Percentiles rank a stretch among this genome's conserved stretches.
Evolutionary conservation across 1,140 invertebrate genomes (phyloP).

Genomic region (Bombus polaris): DNA sequence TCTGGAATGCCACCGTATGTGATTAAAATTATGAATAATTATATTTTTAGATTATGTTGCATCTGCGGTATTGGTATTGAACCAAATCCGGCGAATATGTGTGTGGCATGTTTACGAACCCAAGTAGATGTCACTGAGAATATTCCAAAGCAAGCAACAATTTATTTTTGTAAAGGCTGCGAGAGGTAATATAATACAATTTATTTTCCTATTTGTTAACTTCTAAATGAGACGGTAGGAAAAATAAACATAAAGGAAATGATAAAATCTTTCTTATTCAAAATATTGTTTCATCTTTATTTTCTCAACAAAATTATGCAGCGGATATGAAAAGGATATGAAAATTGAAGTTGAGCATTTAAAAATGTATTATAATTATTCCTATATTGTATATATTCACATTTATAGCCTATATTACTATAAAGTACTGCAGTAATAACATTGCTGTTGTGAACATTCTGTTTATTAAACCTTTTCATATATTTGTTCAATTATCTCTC

Average conservation of each 20-base stretch:
- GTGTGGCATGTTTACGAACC: constrained; percentile 94
- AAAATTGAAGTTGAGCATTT: background rate
- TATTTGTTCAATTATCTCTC: background rate
- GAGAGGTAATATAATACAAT: constrained; percentile 85
- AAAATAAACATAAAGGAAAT: background rate
- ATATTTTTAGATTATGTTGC: constrained; percentile 84
- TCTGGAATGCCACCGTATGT: background rate
- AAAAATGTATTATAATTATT: background rate
- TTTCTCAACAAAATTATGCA: background rate
- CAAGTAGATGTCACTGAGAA: constrained; percentile 97
- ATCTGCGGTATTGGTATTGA: constrained; percentile 92
- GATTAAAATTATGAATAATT: background rate
- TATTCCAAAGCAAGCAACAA: constrained; percentile 96
- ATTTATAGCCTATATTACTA: background rate
- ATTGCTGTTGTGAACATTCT: background rate
- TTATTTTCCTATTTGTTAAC: background rate
- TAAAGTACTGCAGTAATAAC: background rate
- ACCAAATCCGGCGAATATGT: constrained; percentile 99
- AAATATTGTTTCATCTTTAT: background rate
- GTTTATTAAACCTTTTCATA: background rate
- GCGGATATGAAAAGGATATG: background rate
- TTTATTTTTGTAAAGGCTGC: constrained; percentile 96
- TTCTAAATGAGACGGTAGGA: background rate
- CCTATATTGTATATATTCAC: background rate
- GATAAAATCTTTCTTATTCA: background rate